Evolutionary conservation across 2,888 invertebrate species (phyloP).

Genomic region (Caenorhabditis sulstoni): DNA sequence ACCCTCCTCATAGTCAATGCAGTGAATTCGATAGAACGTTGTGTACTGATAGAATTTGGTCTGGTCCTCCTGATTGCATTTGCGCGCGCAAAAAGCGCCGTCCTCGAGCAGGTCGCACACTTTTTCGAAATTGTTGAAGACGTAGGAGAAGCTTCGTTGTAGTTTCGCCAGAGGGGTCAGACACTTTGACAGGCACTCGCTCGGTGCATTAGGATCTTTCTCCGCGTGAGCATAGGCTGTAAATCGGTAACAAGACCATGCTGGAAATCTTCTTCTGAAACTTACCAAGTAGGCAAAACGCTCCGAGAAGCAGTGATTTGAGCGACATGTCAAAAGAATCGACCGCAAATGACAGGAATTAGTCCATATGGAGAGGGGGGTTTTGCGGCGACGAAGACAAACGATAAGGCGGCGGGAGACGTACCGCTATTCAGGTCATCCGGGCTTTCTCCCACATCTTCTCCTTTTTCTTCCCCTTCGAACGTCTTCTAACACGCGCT

Average conservation of each 20-base stretch:
- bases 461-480: neutral
- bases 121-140: slow-evolving; percentile 78
- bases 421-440: slow-evolving; percentile 51
- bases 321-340: slow-evolving; percentile 14
- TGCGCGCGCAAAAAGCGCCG: slow-evolving; percentile 63
- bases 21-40: slow-evolving; percentile 69
- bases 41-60: slow-evolving; percentile 68
- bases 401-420: slow-evolving; percentile 25
- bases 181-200: slow-evolving; percentile 74
- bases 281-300: slow-evolving; percentile 22
- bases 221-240: slow-evolving; percentile 19
- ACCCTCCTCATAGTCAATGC: slow-evolving; percentile 70
- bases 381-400: slow-evolving; percentile 9
- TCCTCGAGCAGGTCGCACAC: slow-evolving; percentile 68
- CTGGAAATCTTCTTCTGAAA: neutral
- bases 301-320: slow-evolving; percentile 5
- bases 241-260: no score
- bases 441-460: slow-evolving; percentile 14
- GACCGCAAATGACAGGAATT: slow-evolving; percentile 39
- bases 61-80: slow-evolving; percentile 67
- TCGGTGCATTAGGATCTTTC: slow-evolving; percentile 52
- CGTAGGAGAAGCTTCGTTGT: slow-evolving; percentile 73
- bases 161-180: slow-evolving; percentile 73
- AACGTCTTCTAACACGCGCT: slow-evolving; percentile 1
- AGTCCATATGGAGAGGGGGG: slow-evolving; percentile 31